Conservation (phyloP, 2,797 vertebrate species). For the Tamandua tetradactyla region DNA sequence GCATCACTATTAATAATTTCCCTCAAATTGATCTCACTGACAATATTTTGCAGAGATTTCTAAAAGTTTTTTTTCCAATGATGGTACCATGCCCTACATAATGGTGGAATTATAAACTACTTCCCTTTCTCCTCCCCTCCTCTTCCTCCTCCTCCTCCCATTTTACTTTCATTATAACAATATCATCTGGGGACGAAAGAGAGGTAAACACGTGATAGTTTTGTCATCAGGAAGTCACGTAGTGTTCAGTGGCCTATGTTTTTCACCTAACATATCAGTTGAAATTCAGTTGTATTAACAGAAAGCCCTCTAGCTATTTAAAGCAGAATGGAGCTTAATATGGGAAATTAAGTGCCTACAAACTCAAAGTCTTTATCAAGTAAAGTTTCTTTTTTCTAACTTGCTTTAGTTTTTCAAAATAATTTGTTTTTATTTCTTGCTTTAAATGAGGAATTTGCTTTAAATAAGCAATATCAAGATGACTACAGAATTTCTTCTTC, state of each 20-base stretch:
- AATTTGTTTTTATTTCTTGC: not conserved
- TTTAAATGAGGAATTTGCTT: conserved; percentile 26
- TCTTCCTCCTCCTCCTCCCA: not conserved
- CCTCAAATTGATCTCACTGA: not conserved
- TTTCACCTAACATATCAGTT: not conserved
- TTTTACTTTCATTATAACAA: not conserved
- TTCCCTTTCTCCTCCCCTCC: not conserved
- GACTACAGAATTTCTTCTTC: not conserved
- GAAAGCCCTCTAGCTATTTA: conserved; percentile 58
- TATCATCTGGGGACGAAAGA: not conserved
- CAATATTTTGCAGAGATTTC: not conserved
- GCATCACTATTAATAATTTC: not conserved
- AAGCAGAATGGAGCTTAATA: conserved; percentile 49
- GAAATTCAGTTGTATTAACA: not conserved
- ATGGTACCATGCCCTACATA: not conserved
- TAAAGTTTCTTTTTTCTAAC: not conserved
- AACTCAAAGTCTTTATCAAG: not conserved
- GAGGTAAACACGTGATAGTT: not conserved
- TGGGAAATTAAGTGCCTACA: conserved; percentile 21
- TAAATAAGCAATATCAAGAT: not conserved
- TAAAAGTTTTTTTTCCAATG: not conserved
- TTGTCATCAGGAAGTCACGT: conserved; percentile 15
- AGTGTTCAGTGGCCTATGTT: conserved; percentile 21
- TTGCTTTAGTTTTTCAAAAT: not conserved
- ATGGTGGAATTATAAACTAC: not conserved